Evolutionary conservation across 2,888 invertebrate species (phyloP), one percentile per base, ranked within the genome.

Genomic region (Cerceris rybyensis): DNA sequence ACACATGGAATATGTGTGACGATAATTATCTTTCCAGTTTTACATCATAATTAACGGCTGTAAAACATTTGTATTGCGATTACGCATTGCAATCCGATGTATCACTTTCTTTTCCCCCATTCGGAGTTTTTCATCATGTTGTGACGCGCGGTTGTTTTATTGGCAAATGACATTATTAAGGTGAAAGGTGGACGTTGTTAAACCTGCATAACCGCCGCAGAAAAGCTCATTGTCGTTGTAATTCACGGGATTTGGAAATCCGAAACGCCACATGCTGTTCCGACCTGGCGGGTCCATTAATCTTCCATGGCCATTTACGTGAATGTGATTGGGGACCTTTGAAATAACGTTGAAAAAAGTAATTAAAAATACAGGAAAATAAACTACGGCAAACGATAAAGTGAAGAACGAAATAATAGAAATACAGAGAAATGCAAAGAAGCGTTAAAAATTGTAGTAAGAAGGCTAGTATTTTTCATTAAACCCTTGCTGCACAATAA

Each of bases 211-310:
- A 65, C 98, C 98, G 39, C 98, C 98, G 91, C 98, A 98, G 93
- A 97, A 98, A 14, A 98, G 94, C 93, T 98, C 98, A 89, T 98
- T 98, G 92, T 98, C 98, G 88, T 98, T 97, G 91, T 98, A 98
- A 93, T 98, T 98, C 75, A 97, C 97, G 1, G 98, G 97, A 93
- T 97, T 98, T n/a, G 97, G 96, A 93, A 96, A 98, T 0, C 98
- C 98, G 90, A 97, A 97, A 76, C 98, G 94, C 98, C 98, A 98
- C 98, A 98, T 98, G 63, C 97, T 96, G 93, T 98, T 98, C 75
- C 98, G 94, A 0, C 98, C 96, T 2, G 98, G 98, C 0, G 98
- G 98, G 92, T 98, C 97, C 96, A 98, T 97, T 78, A 98, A 93
- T 54, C 98, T 93, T 5, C 98, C 98, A 93, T 98, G 98, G 8